phyloP scores from a whole-genome alignment of 2,888 invertebrate genomes.

The Meliscaeva auricollis region DNA sequence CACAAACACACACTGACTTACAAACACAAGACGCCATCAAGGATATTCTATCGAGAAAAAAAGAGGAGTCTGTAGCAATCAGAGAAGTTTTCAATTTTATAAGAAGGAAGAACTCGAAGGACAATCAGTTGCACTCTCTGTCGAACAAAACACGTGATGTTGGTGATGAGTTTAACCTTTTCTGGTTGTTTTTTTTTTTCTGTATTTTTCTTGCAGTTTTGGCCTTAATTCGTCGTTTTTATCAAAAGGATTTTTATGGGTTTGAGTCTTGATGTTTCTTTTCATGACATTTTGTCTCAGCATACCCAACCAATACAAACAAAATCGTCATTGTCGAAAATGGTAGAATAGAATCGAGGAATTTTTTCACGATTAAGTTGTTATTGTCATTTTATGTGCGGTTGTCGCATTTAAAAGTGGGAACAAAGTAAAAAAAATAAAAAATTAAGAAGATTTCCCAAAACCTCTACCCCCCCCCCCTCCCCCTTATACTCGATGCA shows the following conservation, averaged over 20 bases:
- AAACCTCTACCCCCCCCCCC: too few species aligned
- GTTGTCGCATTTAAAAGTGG: conserved; percentile 16
- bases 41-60: not conserved
- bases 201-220: not conserved
- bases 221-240: conserved; percentile 25
- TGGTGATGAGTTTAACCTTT: conserved; percentile 62
- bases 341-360: conserved; percentile 31
- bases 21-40: not conserved
- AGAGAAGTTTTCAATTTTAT: conserved; percentile 71
- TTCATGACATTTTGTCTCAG: not conserved
- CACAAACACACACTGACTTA: conserved; percentile 5
- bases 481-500: too few species aligned
- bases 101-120: conserved; percentile 53
- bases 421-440: not conserved
- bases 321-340: conserved; percentile 18
- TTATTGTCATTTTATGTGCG: conserved; percentile 29
- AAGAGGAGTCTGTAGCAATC: conserved; percentile 49
- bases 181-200: conserved; percentile 13
- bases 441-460: too few species aligned
- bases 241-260: not conserved
- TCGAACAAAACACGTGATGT: conserved; percentile 72
- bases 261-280: conserved; percentile 7
- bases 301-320: conserved; percentile 60
- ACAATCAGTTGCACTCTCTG: conserved; percentile 69
- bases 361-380: conserved; percentile 52